Evolutionary conservation across 2,113 vertebrate species (phyloP).

Genomic region (Hydrolagus affinis): DNA sequence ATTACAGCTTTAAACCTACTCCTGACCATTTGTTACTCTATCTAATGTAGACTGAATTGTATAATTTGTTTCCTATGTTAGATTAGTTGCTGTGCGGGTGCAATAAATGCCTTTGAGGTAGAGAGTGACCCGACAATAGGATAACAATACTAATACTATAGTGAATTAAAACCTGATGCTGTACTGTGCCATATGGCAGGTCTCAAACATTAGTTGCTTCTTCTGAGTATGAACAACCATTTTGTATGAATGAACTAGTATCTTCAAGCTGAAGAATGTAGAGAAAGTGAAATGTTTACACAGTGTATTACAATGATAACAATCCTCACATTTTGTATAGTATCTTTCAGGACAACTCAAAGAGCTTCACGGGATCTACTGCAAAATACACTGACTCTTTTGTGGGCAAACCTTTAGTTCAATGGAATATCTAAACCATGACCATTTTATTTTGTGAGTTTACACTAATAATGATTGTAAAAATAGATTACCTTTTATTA

Average conservation of each 20-base stretch:
- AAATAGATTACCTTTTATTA: background rate
- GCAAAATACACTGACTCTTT: background rate
- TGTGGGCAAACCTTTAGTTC: too few relatives aligned
- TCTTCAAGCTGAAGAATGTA: too few relatives aligned
- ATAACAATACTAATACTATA: background rate
- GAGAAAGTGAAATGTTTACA: too few relatives aligned
- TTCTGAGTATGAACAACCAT: too few relatives aligned
- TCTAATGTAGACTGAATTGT: background rate
- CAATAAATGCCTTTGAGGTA: background rate
- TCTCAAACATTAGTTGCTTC: too few relatives aligned
- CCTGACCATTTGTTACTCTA: background rate
- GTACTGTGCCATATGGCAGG: background rate
- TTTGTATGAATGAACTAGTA: too few relatives aligned
- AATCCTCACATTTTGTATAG: too few relatives aligned
- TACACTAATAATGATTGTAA: background rate
- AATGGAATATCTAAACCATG: background rate
- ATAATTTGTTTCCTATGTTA: background rate
- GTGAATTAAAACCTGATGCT: background rate
- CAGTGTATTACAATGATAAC: too few relatives aligned
- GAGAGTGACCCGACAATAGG: conserved; percentile 9
- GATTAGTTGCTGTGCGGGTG: background rate
- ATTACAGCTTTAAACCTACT: background rate
- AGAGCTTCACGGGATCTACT: background rate
- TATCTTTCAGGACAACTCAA: too few relatives aligned
- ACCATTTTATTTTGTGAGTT: background rate